phyloP scores from a whole-genome alignment of 2,113 vertebrate genomes.

The Onychostoma macrolepis region DNA sequence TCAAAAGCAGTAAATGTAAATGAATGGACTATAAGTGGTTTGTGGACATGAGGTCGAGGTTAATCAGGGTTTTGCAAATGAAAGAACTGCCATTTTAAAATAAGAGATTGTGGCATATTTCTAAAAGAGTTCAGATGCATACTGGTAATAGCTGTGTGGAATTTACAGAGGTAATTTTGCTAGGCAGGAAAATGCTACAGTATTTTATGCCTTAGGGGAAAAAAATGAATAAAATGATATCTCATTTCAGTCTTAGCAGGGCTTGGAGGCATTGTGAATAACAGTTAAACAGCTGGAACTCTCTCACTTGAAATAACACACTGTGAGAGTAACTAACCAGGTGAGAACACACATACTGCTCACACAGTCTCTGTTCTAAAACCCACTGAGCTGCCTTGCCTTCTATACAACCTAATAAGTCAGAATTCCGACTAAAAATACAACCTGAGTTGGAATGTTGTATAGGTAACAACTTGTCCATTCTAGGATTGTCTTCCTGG shows the following conservation, averaged over 20 bases:
- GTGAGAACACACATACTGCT: not conserved
- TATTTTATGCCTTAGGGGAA: not conserved
- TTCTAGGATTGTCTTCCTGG: not conserved
- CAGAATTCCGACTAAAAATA: not conserved
- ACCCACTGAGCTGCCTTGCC: not conserved
- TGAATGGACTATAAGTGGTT: not conserved
- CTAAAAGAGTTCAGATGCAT: not conserved
- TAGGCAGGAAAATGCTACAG: not conserved
- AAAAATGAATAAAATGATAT: not conserved
- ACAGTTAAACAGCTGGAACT: conserved; percentile 4
- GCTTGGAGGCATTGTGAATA: not conserved
- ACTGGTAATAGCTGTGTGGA: not conserved
- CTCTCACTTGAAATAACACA: conserved; percentile 15
- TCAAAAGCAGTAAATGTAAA: not conserved
- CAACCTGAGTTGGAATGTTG: not conserved
- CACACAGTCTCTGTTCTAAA: not conserved
- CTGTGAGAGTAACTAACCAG: conserved; percentile 12
- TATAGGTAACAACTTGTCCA: not conserved
- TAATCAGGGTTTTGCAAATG: not conserved
- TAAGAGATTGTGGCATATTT: not conserved
- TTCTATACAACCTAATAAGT: not conserved
- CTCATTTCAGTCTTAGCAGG: conserved; percentile 6
- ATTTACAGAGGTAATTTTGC: not conserved
- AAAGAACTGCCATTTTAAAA: conserved; percentile 11
- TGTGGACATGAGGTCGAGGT: not conserved